Percentiles rank a stretch among this genome's conserved stretches.
phyloP scores from a whole-genome alignment of 1,140 invertebrate genomes.

The Piezodorus guildinii region DNA sequence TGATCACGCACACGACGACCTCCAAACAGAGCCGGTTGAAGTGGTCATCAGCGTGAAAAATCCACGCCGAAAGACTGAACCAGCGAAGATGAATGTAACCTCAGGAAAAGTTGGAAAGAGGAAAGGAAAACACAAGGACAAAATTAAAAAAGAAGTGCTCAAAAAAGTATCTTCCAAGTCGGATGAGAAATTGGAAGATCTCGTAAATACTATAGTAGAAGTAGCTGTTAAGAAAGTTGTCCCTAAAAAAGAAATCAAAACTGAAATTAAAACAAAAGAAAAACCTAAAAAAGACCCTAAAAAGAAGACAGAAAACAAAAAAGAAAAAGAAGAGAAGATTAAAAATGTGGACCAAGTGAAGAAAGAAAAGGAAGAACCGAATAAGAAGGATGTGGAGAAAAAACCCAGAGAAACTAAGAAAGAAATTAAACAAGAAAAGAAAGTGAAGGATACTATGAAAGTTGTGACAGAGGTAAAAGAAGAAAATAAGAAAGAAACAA shows the following conservation, averaged over 20 bases:
- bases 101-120: constrained; percentile 18
- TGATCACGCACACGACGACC: too few relatives aligned
- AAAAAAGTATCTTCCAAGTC: constrained; percentile 16
- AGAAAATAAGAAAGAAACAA: constrained; percentile 12
- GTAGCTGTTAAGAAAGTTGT: constrained; percentile 10
- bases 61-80: constrained; percentile 17
- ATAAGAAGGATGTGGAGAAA: constrained; percentile 21
- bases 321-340: constrained; percentile 6
- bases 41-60: constrained; percentile 23
- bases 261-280: constrained; percentile 17
- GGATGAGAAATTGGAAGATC: background rate
- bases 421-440: constrained; percentile 18
- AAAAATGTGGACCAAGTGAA: constrained; percentile 1
- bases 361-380: constrained; percentile 10
- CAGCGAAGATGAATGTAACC: constrained; percentile 9
- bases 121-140: constrained; percentile 3
- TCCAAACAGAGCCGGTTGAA: constrained; percentile 12
- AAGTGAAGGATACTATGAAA: background rate
- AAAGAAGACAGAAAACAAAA: constrained; percentile 12
- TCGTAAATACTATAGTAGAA: constrained; percentile 10
- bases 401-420: constrained; percentile 21
- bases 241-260: background rate
- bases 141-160: constrained; percentile 14
- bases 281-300: constrained; percentile 15
- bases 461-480: background rate